Conservation (phyloP, 1,140 invertebrate genomes). For the Drosophila gunungcola region DNA sequence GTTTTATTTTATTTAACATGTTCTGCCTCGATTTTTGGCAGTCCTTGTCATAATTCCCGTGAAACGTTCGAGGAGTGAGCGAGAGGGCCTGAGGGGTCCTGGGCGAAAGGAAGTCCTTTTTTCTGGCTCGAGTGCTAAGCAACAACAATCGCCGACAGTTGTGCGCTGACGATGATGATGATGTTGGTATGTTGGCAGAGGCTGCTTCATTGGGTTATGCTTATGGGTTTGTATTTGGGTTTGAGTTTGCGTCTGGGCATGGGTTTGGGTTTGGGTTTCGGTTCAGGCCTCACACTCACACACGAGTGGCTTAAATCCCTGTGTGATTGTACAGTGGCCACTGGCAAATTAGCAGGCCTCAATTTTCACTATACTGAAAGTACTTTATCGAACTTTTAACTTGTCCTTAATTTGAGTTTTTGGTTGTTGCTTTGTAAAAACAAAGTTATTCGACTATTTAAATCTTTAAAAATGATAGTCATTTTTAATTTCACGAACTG, state of each 20-base stretch:
- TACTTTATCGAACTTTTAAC: not conserved
- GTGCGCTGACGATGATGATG: slow-evolving; percentile 51
- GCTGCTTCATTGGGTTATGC: slow-evolving; percentile 74
- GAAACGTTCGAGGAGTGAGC: slow-evolving; percentile 25
- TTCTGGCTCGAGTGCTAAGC: slow-evolving; percentile 44
- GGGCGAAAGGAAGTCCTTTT: slow-evolving; percentile 60
- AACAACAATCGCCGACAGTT: slow-evolving; percentile 31
- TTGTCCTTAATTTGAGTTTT: not conserved
- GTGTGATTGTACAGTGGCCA: slow-evolving; percentile 18
- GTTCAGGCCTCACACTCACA: slow-evolving; percentile 16
- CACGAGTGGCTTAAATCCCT: slow-evolving; percentile 16
- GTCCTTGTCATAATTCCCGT: slow-evolving; percentile 74
- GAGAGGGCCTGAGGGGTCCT: slow-evolving; percentile 34
- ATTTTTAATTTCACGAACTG: too few species aligned
- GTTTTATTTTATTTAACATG: slow-evolving; percentile 83
- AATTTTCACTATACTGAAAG: too few species aligned
- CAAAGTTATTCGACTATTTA: too few species aligned
- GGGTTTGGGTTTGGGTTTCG: slow-evolving; percentile 24
- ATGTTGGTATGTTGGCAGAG: slow-evolving; percentile 44
- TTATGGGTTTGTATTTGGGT: slow-evolving; percentile 51
- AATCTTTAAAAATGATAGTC: too few species aligned
- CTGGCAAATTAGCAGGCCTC: not conserved
- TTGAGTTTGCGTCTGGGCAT: slow-evolving; percentile 22
- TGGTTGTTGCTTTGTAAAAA: too few species aligned
- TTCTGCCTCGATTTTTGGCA: slow-evolving; percentile 69